Conservation (phyloP, 2,797 vertebrate genomes). For the Lagorchestes hirsutus region DNA sequence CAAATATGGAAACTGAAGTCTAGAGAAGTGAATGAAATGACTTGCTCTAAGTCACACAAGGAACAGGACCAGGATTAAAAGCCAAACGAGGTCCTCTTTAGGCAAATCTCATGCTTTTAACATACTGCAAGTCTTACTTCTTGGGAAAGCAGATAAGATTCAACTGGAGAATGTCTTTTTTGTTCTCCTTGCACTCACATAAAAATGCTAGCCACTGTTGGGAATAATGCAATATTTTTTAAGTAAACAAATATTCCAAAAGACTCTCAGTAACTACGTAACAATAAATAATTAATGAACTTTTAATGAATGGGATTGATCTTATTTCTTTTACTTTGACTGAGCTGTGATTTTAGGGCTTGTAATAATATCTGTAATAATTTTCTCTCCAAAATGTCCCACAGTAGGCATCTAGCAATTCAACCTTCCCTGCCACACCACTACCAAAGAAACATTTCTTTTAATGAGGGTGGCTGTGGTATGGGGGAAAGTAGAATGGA, state of each 20-base stretch:
- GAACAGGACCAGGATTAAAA: neutral
- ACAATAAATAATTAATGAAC: constrained; percentile 47
- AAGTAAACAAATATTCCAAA: constrained; percentile 59
- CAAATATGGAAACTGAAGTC: neutral
- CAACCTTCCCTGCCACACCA: neutral
- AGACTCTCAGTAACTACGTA: constrained; percentile 4
- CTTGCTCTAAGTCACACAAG: neutral
- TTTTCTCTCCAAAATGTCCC: neutral
- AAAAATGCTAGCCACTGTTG: constrained; percentile 45
- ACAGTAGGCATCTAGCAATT: neutral
- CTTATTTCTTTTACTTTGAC: constrained; percentile 20
- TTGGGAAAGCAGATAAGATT: neutral
- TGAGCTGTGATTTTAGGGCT: constrained; percentile 4
- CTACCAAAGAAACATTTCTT: neutral
- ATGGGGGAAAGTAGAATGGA: neutral
- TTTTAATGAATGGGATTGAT: constrained; percentile 11
- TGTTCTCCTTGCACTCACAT: neutral
- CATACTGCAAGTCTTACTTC: neutral
- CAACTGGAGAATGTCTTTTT: neutral
- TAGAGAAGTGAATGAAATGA: neutral
- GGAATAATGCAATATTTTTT: constrained; percentile 43
- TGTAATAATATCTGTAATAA: neutral
- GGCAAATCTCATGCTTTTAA: neutral
- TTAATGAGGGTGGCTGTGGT: neutral
- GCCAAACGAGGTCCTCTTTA: neutral